phyloP scores from a whole-genome alignment of 2,888 invertebrate genomes.

The Calliopum simillimum region DNA sequence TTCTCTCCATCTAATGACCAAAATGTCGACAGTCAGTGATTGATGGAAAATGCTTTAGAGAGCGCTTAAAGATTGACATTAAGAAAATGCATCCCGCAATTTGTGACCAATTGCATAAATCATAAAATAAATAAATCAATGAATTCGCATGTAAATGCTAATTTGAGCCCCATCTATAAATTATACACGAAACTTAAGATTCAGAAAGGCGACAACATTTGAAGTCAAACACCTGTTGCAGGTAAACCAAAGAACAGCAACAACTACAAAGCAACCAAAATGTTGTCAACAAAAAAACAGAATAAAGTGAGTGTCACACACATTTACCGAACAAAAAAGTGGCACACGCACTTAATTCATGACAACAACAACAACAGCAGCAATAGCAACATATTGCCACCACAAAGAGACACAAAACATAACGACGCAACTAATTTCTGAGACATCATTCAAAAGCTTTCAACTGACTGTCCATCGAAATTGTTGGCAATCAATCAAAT shows the following conservation, averaged over 20 bases:
- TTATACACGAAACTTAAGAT: background rate
- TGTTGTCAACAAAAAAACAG: background rate
- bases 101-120: no score
- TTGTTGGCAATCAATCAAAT: conserved; percentile 60
- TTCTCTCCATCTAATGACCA: no score
- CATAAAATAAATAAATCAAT: background rate
- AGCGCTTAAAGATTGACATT: no score
- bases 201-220: conserved; percentile 39
- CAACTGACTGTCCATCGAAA: conserved; percentile 47
- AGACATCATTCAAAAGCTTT: conserved; percentile 44
- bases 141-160: background rate
- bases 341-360: conserved; percentile 47
- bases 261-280: conserved; percentile 17
- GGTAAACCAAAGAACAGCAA: conserved; percentile 26
- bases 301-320: conserved; percentile 24
- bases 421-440: conserved; percentile 40
- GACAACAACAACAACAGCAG: conserved; percentile 45
- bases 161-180: background rate
- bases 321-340: conserved; percentile 3
- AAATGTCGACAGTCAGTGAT: no score
- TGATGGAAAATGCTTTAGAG: no score
- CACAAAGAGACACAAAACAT: conserved; percentile 27
- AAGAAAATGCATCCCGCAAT: no score
- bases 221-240: conserved; percentile 44
- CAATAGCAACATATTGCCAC: conserved; percentile 38